Evolutionary conservation across 2,888 invertebrate genomes (phyloP).

Genomic region (Alcis repandata): DNA sequence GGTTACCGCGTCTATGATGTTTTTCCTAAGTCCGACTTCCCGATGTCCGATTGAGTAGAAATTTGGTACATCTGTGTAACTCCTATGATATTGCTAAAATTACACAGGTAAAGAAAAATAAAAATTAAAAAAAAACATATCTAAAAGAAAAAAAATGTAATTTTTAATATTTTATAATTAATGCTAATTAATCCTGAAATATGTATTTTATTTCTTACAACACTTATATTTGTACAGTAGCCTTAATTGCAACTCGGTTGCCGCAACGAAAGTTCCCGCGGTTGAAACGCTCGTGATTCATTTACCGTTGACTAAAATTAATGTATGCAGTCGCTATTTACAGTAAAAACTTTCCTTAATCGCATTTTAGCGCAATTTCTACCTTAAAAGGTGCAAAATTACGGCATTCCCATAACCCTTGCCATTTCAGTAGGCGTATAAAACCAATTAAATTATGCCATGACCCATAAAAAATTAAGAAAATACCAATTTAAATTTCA

Average conservation of each 20-base stretch:
- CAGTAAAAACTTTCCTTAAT: constrained; percentile 19
- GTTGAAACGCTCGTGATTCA: not conserved
- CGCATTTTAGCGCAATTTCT: constrained; percentile 12
- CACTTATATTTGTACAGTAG: no score
- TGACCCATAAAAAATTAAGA: constrained; percentile 43
- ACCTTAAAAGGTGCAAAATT: constrained; percentile 29
- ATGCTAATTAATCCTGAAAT: no score
- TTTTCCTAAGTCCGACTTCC: no score
- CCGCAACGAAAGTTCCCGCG: not conserved
- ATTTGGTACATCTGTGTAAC: no score
- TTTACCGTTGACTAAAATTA: constrained; percentile 21
- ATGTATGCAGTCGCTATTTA: constrained; percentile 15
- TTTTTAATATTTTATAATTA: no score
- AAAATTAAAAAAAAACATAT: no score
- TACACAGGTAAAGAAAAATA: no score
- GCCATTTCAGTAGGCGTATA: constrained; percentile 25
- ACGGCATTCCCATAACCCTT: constrained; percentile 30
- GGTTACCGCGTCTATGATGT: no score
- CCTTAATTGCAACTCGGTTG: not conserved
- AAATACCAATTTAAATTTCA: constrained; percentile 41
- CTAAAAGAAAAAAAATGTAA: no score
- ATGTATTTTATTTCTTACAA: no score
- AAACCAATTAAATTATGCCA: constrained; percentile 41
- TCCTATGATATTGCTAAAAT: no score
- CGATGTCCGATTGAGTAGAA: no score